phyloP scores from a whole-genome alignment of 2,888 invertebrate species.

The Drosophila bunnanda region DNA sequence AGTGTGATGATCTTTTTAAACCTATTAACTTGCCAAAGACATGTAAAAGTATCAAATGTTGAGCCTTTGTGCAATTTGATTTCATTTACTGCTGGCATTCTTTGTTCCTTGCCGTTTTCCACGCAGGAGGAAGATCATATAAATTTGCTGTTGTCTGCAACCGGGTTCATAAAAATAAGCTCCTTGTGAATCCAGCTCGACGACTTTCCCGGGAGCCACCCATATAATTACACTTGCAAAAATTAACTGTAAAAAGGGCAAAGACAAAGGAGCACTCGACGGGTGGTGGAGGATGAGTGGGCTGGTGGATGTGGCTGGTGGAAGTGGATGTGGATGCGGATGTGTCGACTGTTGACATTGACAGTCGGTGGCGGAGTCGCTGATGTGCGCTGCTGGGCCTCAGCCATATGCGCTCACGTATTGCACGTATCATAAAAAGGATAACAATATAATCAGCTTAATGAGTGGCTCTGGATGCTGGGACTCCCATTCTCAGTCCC shows the following conservation, averaged over 20 bases:
- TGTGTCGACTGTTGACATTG: conserved; percentile 57
- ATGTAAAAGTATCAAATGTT: not conserved
- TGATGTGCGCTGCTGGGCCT: conserved; percentile 41
- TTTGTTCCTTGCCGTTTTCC: not conserved
- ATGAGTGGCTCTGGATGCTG: conserved; percentile 77
- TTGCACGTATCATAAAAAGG: conserved; percentile 82
- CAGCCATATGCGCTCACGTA: conserved; percentile 74
- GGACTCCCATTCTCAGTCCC: conserved; percentile 24
- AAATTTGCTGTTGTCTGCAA: conserved; percentile 36
- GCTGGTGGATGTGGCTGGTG: conserved; percentile 6
- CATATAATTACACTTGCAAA: conserved; percentile 74
- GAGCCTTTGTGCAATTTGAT: not conserved
- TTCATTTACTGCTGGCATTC: not conserved
- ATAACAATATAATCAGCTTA: conserved; percentile 84
- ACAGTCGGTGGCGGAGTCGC: conserved; percentile 31
- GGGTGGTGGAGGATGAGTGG: conserved; percentile 3
- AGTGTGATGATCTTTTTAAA: not conserved
- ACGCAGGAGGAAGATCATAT: conserved; percentile 25
- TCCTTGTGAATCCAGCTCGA: conserved; percentile 38
- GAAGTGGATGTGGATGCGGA: no score
- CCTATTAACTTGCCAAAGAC: not conserved
- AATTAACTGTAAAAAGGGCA: conserved; percentile 59
- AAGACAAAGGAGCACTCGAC: conserved; percentile 26
- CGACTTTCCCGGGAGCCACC: conserved; percentile 14
- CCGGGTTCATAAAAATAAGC: conserved; percentile 52